These are phyloP conservation scores for pig (Sus scrofa) DNA, from an alignment of 2,113 vertebrate species.

Conservation along the genomic window DNA sequence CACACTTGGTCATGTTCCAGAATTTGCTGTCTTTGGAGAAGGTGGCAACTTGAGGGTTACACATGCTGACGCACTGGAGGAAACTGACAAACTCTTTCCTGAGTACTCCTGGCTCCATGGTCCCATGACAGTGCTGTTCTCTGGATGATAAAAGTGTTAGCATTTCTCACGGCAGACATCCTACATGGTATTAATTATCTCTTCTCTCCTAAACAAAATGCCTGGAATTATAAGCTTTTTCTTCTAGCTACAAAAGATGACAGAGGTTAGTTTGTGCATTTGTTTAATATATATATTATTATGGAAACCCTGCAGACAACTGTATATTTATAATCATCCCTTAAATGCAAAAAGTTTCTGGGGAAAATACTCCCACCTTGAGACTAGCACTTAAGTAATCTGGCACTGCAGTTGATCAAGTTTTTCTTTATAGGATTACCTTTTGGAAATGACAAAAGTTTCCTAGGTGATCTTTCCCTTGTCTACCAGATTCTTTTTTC, in stretches of 20 bases:
- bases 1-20: neutral
- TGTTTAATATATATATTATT: neutral
- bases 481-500: neutral
- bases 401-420: neutral
- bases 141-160: neutral
- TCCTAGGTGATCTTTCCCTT: neutral
- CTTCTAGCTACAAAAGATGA: slow-evolving; percentile 21
- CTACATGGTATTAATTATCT: neutral
- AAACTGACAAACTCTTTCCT: neutral
- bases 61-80: neutral
- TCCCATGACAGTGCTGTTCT: neutral
- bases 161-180: slow-evolving; percentile 8
- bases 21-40: neutral
- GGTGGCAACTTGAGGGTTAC: neutral
- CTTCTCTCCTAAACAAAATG: slow-evolving; percentile 9
- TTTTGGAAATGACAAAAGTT: neutral
- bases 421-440: neutral
- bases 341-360: neutral
- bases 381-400: neutral
- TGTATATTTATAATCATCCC: neutral
- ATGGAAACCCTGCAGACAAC: neutral
- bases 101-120: neutral
- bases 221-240: neutral
- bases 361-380: neutral
- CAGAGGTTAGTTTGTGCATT: neutral